A percentile compares a stretch with the other conserved stretches of the same genome.
Conservation (phyloP, 2,888 invertebrate genomes). For the Hydrotaea cyrtoneurina region DNA sequence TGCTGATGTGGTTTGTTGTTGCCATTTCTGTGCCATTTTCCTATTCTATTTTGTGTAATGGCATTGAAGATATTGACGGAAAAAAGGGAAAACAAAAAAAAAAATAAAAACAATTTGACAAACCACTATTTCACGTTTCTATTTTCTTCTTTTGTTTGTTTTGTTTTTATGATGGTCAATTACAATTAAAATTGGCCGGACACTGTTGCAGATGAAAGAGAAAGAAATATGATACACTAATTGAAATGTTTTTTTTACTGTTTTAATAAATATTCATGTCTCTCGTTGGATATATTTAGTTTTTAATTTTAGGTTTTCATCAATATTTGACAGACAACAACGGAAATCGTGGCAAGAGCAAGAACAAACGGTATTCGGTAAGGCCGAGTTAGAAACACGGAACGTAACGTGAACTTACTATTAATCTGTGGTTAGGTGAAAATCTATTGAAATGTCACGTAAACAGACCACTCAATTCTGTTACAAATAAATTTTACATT, state of each 20-base stretch:
- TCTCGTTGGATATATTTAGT: no score
- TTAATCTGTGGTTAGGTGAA: no score
- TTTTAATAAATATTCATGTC: neutral
- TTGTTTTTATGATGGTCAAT: constrained; percentile 52
- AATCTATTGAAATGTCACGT: no score
- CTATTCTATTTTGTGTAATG: constrained; percentile 54
- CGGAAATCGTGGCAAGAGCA: no score
- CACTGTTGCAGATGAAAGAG: neutral
- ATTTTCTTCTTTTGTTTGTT: constrained; percentile 33
- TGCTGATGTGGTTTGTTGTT: constrained; percentile 23
- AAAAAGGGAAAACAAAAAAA: constrained; percentile 29
- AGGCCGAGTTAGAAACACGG: no score
- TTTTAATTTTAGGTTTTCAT: no score
- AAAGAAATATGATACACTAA: neutral
- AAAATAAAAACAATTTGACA: no score
- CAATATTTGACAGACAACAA: no score
- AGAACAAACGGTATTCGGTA: no score
- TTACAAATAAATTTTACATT: no score
- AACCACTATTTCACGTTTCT: constrained; percentile 41
- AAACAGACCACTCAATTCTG: no score
- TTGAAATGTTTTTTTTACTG: neutral
- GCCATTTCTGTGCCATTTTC: constrained; percentile 31
- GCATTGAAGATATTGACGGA: constrained; percentile 60
- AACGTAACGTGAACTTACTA: no score
- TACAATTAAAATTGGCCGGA: constrained; percentile 28